phyloP scores from a whole-genome alignment of 2,888 invertebrate genomes.

The Gryllus longicercus region DNA sequence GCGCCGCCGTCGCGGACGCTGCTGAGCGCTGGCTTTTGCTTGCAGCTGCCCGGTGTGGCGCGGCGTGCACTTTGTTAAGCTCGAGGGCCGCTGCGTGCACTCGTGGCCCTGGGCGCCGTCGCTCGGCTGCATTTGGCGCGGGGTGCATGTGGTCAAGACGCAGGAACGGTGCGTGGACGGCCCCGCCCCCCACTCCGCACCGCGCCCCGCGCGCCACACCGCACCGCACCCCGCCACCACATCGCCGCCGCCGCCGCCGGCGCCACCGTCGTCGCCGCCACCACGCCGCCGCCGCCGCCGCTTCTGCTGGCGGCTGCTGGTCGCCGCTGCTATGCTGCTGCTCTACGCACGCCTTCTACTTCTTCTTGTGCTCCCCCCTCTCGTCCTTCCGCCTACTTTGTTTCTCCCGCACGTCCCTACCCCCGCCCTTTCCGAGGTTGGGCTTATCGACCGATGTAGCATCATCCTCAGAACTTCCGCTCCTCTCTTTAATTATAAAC shows the following conservation, averaged over 20 bases:
- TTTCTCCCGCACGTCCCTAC: neutral
- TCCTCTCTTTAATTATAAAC: conserved; percentile 20
- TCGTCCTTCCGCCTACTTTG: no score
- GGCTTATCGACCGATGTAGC: neutral
- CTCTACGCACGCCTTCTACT: neutral
- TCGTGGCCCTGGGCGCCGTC: conserved; percentile 23
- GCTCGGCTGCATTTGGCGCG: conserved; percentile 20
- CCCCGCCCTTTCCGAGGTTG: neutral
- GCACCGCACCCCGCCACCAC: neutral
- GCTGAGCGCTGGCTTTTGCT: neutral
- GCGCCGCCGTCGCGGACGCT: no score
- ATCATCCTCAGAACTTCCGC: neutral
- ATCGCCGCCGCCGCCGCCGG: neutral
- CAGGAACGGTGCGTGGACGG: conserved; percentile 19
- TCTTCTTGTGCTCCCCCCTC: neutral
- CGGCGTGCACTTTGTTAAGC: conserved; percentile 20
- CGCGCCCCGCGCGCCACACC: neutral
- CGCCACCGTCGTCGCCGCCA: neutral
- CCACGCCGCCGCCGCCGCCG: neutral
- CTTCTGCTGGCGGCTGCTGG: neutral
- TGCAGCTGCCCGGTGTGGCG: conserved; percentile 25
- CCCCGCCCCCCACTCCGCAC: neutral
- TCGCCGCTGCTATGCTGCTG: neutral
- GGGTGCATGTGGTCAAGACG: conserved; percentile 21
- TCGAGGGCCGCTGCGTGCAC: conserved; percentile 23